These are phyloP conservation scores for Lynx canadensis DNA, from an alignment of 2,113 vertebrate genomes.

Conservation along the genomic window DNA sequence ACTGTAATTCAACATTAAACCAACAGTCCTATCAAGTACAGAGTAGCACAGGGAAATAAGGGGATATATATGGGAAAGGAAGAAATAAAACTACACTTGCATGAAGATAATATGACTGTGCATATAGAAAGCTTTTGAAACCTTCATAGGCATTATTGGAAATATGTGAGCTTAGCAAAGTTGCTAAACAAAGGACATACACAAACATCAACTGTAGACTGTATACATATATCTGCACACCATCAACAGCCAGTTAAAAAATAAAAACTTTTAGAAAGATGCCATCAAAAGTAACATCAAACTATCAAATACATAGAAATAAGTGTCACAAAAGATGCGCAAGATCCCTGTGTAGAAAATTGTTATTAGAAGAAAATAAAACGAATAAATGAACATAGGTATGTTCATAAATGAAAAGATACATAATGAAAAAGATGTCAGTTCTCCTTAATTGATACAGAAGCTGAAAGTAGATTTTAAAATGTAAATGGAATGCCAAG, in stretches of 20 bases:
- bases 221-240: background rate
- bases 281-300: constrained; percentile 20
- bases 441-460: background rate
- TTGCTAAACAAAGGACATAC: background rate
- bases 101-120: background rate
- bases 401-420: background rate
- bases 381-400: background rate
- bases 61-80: background rate
- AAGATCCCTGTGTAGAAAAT: constrained; percentile 9
- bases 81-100: background rate
- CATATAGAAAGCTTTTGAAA: background rate
- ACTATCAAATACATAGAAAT: background rate
- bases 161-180: constrained; percentile 12
- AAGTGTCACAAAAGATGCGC: background rate
- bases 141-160: background rate
- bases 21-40: background rate
- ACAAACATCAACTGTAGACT: constrained; percentile 16
- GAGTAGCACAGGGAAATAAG: background rate
- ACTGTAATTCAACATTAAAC: background rate
- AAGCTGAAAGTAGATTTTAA: constrained; percentile 25
- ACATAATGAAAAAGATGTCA: constrained; percentile 23
- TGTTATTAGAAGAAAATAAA: constrained; percentile 54
- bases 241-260: background rate
- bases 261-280: constrained; percentile 29
- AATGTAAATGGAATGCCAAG: constrained; percentile 13